phyloP scores from a whole-genome alignment of 2,797 vertebrate genomes.

The Centropyge bicolor region DNA sequence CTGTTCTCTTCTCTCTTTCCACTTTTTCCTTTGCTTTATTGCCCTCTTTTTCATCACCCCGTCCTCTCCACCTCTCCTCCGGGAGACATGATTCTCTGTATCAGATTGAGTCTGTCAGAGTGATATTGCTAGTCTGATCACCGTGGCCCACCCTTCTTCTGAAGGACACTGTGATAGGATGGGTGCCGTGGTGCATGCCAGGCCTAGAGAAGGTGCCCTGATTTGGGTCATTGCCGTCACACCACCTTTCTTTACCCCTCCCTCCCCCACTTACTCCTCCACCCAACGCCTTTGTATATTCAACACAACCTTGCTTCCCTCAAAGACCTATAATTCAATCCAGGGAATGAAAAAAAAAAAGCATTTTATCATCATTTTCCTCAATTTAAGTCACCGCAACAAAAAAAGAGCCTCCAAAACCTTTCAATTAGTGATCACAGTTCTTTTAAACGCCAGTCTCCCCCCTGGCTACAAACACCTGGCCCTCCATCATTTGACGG shows the following conservation, averaged over 20 bases:
- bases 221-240: constrained; percentile 19
- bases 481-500: constrained; percentile 52
- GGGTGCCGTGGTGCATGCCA: background rate
- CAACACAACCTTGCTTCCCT: constrained; percentile 12
- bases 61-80: constrained; percentile 15
- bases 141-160: constrained; percentile 12
- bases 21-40: constrained; percentile 11
- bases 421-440: constrained; percentile 52
- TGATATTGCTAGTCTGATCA: constrained; percentile 45
- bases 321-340: constrained; percentile 26
- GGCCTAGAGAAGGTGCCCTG: constrained; percentile 19
- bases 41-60: constrained; percentile 34
- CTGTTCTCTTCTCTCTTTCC: constrained; percentile 11
- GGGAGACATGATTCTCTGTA: constrained; percentile 37
- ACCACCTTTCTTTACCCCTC: background rate
- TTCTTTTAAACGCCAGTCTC: constrained; percentile 45
- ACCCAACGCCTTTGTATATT: background rate
- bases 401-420: constrained; percentile 41
- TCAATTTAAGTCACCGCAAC: constrained; percentile 35
- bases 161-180: constrained; percentile 42
- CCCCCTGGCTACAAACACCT: constrained; percentile 60
- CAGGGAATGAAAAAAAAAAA: background rate
- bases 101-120: constrained; percentile 44
- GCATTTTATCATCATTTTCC: constrained; percentile 31
- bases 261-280: background rate